Evolutionary conservation across 1,140 invertebrate genomes (phyloP).

Genomic region (Myzus persicae): DNA sequence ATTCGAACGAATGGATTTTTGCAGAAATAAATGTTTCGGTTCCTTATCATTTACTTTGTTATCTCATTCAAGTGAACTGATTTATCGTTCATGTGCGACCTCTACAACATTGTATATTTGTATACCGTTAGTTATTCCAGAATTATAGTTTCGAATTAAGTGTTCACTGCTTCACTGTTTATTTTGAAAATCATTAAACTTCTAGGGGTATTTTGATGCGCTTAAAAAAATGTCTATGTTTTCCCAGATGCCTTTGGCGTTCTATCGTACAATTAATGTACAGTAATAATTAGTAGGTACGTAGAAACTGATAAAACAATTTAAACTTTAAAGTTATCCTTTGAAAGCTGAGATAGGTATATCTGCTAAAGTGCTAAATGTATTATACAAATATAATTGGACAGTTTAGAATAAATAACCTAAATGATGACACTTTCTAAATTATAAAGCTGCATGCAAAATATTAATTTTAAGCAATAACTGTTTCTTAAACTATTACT

Average conservation of each 20-base stretch:
- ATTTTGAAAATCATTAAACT: background rate
- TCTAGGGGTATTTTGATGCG: background rate
- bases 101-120: too few relatives aligned
- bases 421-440: background rate
- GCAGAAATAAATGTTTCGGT: background rate
- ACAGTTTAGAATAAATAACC: background rate
- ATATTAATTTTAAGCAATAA: background rate
- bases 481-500: background rate
- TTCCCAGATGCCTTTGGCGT: background rate
- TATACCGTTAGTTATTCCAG: background rate
- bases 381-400: background rate
- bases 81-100: too few relatives aligned
- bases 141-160: background rate
- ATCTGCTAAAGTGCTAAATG: background rate
- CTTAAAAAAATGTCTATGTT: background rate
- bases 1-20: background rate
- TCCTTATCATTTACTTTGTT: background rate
- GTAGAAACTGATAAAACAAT: background rate
- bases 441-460: background rate
- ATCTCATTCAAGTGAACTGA: too few relatives aligned
- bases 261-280: too few relatives aligned
- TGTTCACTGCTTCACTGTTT: background rate
- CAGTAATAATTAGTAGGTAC: background rate
- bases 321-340: background rate
- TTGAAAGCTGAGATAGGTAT: background rate